These are phyloP conservation scores for Ligdia adustata DNA, from an alignment of 2,888 invertebrate genomes.

Conservation along the genomic window DNA sequence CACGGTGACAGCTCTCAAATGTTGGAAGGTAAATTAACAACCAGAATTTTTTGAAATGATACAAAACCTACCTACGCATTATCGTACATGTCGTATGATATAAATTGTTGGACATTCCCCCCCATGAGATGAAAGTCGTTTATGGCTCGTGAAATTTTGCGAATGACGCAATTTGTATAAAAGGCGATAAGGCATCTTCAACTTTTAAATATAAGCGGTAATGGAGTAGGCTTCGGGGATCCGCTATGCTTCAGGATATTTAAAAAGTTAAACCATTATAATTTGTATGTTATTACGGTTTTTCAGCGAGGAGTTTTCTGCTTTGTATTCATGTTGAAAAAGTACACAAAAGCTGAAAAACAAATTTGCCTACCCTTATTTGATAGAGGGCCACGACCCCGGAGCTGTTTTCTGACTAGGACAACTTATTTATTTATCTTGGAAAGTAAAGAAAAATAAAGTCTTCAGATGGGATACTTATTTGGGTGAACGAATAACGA, in stretches of 20 bases:
- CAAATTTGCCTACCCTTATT: slow-evolving; percentile 9
- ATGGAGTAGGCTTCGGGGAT: slow-evolving; percentile 17
- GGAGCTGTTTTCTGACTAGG: slow-evolving; percentile 4
- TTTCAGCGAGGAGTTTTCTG: slow-evolving; percentile 4
- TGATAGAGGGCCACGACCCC: slow-evolving; percentile 2
- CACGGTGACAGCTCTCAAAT: too few relatives aligned
- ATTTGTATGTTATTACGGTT: slow-evolving; percentile 5
- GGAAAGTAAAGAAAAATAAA: not conserved
- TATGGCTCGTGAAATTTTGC: slow-evolving; percentile 21
- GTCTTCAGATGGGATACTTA: too few relatives aligned
- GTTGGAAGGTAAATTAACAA: too few relatives aligned
- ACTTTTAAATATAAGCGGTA: slow-evolving; percentile 24
- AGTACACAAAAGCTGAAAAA: slow-evolving; percentile 11
- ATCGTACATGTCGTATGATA: too few relatives aligned
- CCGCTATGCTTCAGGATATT: slow-evolving; percentile 10
- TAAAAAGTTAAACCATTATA: slow-evolving; percentile 24
- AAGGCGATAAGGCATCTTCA: slow-evolving; percentile 19
- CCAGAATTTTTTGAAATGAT: too few relatives aligned
- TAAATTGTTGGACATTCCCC: too few relatives aligned
- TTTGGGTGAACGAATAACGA: too few relatives aligned
- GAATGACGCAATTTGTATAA: slow-evolving; percentile 22
- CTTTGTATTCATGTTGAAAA: slow-evolving; percentile 12
- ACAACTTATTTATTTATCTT: not conserved
- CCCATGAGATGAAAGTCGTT: slow-evolving; percentile 8
- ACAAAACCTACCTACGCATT: too few relatives aligned